phyloP scores from a whole-genome alignment of 2,888 invertebrate species.

The Epinotia demarniana region DNA sequence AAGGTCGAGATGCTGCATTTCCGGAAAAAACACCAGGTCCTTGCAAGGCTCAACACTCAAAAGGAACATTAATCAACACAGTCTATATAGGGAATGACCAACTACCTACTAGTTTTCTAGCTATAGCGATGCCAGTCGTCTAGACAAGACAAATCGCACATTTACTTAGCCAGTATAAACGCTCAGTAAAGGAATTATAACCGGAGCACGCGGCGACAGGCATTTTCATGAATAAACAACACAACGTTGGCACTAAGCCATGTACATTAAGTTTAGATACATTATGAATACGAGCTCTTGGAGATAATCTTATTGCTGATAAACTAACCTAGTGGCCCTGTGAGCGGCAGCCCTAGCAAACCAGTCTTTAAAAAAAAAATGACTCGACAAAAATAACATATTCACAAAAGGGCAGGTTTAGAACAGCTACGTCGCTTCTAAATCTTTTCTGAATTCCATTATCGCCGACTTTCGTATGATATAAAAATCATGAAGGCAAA shows the following conservation, averaged over 20 bases:
- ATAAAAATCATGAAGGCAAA: not conserved
- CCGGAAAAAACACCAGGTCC: not conserved
- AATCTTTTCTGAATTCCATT: too few species aligned
- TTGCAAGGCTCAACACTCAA: not conserved
- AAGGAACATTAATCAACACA: not conserved
- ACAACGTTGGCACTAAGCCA: slow-evolving; percentile 24
- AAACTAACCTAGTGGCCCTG: not conserved
- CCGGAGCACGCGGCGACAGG: not conserved
- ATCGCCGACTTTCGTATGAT: too few species aligned
- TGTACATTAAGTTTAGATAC: slow-evolving; percentile 10
- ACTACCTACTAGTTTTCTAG: not conserved
- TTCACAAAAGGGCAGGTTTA: too few species aligned
- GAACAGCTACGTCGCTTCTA: too few species aligned
- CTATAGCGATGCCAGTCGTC: not conserved
- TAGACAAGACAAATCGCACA: slow-evolving; percentile 7
- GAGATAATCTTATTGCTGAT: not conserved
- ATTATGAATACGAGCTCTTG: not conserved
- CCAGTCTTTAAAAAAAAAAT: too few species aligned
- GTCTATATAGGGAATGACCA: too few species aligned
- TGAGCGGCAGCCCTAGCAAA: too few species aligned
- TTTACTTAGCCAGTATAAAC: slow-evolving; percentile 9
- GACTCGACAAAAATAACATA: too few species aligned
- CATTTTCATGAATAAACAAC: slow-evolving; percentile 25
- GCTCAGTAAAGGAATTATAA: slow-evolving; percentile 16
- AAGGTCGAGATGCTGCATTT: not conserved